Base-by-base conservation (phyloP, 2,888 invertebrate genomes). In the Mesorhabditis sp. region DNA sequence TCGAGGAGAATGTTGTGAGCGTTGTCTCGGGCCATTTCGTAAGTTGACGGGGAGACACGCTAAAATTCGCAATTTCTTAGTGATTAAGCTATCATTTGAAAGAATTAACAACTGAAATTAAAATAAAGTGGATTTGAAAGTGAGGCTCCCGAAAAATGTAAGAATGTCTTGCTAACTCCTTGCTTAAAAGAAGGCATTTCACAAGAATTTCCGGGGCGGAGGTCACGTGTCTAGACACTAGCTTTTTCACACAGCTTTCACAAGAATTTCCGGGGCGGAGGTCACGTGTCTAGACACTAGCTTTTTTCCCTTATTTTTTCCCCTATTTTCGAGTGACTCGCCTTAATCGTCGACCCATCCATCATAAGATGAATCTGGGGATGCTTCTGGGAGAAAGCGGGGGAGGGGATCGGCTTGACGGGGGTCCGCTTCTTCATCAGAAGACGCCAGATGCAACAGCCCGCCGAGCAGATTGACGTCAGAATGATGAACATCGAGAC, bases 21-120 rank as follows among this genome's bases (percentile, higher is more conserved):
- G 70, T 78, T 80, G 68, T 79, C 80, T 62, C 73, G 69, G 50
- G 77, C 74, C 74, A 79, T 80, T 69, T 76, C 75, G 70, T 80
- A 80, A 43, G 78, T 77, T 45, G 78, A 79, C 10, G 76, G 78
- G 28, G 78, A 76, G 43, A 76, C 74, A 62, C 74, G 74, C 73
- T 78, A 71, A 66, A 70, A 58, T 13, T 15, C 43, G 6, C 42
- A 6, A 43, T 67, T 7, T 15, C 6, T 43, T 65, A 13, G 42
- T 28, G 28, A 28, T 28, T 28, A 28, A 28, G 28, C 28, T 28
- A 28, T 28, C 28, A 28, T 28, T 28, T 28, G 28, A 28, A 28
- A 28, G 28, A 28, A 28, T 28, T 28, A 28, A 28, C 28, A 28
- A 28, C 28, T 28, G 28, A 28, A 28, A 28, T 28, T 28, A 28